Evolutionary conservation across 2,888 invertebrate genomes (phyloP).

Genomic region (Erynnis tages): DNA sequence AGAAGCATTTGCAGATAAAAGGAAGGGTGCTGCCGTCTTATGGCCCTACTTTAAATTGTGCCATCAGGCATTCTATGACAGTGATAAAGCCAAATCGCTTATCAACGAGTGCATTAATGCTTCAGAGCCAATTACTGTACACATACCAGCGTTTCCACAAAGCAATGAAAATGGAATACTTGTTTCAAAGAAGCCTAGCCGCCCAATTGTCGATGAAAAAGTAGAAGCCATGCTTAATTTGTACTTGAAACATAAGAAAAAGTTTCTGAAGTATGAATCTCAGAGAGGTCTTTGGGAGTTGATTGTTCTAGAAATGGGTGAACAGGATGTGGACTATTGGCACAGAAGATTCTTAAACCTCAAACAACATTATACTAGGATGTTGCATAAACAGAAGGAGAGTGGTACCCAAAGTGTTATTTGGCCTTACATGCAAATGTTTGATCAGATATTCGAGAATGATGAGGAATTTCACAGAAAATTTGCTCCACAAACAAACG

Average conservation of each 20-base stretch:
- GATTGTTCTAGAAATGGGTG: conserved; percentile 62
- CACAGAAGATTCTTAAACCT: conserved; percentile 67
- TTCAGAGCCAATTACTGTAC: conserved; percentile 6
- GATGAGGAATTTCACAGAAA: conserved; percentile 58
- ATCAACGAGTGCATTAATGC: conserved; percentile 26
- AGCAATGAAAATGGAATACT: conserved; percentile 41
- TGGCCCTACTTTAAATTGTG: conserved; percentile 60
- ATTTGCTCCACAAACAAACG: conserved; percentile 24
- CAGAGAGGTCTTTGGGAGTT: conserved; percentile 63
- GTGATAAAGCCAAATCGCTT: conserved; percentile 36
- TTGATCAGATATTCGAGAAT: conserved; percentile 61
- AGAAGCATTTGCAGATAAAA: conserved; percentile 44
- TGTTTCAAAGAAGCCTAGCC: conserved; percentile 46
- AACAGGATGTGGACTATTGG: conserved; percentile 64
- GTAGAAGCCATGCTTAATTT: conserved; percentile 59
- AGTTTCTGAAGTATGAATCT: conserved; percentile 49
- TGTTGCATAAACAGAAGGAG: conserved; percentile 52
- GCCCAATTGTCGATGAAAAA: conserved; percentile 46
- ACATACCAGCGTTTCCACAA: conserved; percentile 19
- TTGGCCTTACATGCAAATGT: conserved; percentile 66
- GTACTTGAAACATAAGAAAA: conserved; percentile 59
- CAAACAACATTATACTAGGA: conserved; percentile 65
- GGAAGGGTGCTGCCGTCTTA: conserved; percentile 45
- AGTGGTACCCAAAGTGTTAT: conserved; percentile 45
- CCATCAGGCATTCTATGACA: conserved; percentile 64